These are phyloP conservation scores for Nephrotoma flavescens DNA, from an alignment of 2,888 invertebrate species.

Conservation along the genomic window DNA sequence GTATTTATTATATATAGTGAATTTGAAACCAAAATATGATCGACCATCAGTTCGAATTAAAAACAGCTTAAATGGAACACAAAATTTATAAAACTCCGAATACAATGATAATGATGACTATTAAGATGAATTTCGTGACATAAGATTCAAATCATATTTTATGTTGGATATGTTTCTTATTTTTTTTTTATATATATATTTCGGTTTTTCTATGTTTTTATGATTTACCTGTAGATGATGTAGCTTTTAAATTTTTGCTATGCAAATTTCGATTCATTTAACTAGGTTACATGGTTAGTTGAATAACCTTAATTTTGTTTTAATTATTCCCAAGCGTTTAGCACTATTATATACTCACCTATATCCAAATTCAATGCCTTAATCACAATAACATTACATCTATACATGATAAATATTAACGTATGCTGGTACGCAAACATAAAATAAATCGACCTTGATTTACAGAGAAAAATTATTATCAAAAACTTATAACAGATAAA, in stretches of 20 bases:
- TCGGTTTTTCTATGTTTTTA: not conserved
- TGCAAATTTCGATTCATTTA: not conserved
- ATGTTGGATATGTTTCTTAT: not conserved
- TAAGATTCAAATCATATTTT: not conserved
- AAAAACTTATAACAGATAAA: not conserved
- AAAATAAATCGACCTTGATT: not conserved
- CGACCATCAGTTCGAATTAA: not conserved
- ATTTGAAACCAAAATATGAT: not conserved
- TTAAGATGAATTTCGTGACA: conserved; percentile 4
- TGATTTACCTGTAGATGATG: not conserved
- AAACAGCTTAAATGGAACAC: not conserved
- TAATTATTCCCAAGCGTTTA: not conserved
- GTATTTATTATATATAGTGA: not conserved
- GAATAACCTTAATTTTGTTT: not conserved
- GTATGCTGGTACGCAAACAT: too few species aligned
- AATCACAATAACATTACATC: too few species aligned
- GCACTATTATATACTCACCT: not conserved
- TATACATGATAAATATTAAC: not conserved
- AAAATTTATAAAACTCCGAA: not conserved
- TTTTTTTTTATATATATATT: not conserved
- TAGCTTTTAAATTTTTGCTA: not conserved
- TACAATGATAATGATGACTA: conserved; percentile 2
- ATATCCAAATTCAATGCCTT: not conserved
- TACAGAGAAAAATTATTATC: not conserved
- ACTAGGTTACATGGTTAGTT: not conserved